Conservation (phyloP, 2,888 invertebrate species). For the Neocrepidodera transversa region DNA sequence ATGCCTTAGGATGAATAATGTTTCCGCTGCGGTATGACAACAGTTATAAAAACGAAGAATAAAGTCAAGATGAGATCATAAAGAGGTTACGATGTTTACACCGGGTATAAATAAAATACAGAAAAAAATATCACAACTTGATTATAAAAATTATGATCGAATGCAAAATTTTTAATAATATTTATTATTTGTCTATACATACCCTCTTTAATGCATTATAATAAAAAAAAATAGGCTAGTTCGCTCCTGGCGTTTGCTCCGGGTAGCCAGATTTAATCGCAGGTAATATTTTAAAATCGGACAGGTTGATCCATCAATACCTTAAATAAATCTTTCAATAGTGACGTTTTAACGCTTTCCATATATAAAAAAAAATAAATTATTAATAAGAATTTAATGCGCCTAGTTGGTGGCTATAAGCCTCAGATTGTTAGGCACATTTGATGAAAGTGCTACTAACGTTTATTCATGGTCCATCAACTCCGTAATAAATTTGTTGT, state of each 20-base stretch:
- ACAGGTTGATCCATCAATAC: slow-evolving; percentile 27
- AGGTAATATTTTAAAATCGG: slow-evolving; percentile 22
- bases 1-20: slow-evolving; percentile 37
- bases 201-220: too few relatives aligned
- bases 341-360: slow-evolving; percentile 22
- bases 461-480: neutral
- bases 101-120: too few relatives aligned
- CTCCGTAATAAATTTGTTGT: neutral
- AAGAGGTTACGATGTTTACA: slow-evolving; percentile 20
- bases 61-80: slow-evolving; percentile 34
- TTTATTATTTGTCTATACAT: too few relatives aligned
- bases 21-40: slow-evolving; percentile 35
- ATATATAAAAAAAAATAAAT: slow-evolving; percentile 14
- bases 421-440: neutral
- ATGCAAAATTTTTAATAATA: too few relatives aligned
- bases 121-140: too few relatives aligned
- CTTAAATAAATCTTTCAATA: slow-evolving; percentile 19
- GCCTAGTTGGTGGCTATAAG: slow-evolving; percentile 1
- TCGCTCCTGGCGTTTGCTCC: neutral
- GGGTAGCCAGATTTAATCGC: slow-evolving; percentile 18
- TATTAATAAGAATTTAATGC: slow-evolving; percentile 18
- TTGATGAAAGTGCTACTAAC: neutral
- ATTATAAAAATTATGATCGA: too few relatives aligned
- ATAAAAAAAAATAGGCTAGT: neutral
- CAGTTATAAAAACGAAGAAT: slow-evolving; percentile 32